phyloP scores from a whole-genome alignment of 1,140 invertebrate species.

The Cheumatopsyche charites region DNA sequence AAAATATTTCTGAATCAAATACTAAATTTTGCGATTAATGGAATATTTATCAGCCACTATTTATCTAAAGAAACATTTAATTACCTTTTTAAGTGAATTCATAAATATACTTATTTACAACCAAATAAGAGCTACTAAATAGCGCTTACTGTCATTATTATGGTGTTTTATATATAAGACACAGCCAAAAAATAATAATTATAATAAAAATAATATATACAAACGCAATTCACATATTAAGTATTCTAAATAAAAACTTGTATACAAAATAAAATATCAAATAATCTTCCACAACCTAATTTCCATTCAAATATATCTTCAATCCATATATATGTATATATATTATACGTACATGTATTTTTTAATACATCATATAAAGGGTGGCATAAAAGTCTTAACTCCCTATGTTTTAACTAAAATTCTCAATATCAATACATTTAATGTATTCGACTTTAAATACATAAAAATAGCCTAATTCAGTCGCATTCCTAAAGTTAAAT shows the following conservation, averaged over 20 bases:
- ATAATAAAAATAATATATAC: too few species aligned
- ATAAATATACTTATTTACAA: background rate
- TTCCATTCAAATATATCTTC: background rate
- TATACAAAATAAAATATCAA: background rate
- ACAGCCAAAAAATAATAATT: conserved; percentile 4
- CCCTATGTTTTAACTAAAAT: too few species aligned
- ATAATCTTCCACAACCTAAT: conserved; percentile 17
- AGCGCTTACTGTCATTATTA: background rate
- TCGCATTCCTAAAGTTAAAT: too few species aligned
- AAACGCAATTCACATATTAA: too few species aligned
- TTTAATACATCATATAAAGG: too few species aligned
- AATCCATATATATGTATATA: background rate
- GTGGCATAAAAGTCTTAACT: too few species aligned
- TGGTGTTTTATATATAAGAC: conserved; percentile 8
- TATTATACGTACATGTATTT: background rate
- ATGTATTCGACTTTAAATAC: too few species aligned
- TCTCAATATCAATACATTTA: too few species aligned
- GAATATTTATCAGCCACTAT: conserved; percentile 10
- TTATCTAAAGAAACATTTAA: conserved; percentile 20
- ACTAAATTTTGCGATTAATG: too few species aligned
- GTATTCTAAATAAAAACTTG: too few species aligned
- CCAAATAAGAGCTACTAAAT: conserved; percentile 14
- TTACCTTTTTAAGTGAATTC: background rate
- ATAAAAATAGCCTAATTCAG: too few species aligned
- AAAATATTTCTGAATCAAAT: too few species aligned